Evolutionary conservation across 2,888 invertebrate species (phyloP).

Genomic region (Cremastobaeus sp.): DNA sequence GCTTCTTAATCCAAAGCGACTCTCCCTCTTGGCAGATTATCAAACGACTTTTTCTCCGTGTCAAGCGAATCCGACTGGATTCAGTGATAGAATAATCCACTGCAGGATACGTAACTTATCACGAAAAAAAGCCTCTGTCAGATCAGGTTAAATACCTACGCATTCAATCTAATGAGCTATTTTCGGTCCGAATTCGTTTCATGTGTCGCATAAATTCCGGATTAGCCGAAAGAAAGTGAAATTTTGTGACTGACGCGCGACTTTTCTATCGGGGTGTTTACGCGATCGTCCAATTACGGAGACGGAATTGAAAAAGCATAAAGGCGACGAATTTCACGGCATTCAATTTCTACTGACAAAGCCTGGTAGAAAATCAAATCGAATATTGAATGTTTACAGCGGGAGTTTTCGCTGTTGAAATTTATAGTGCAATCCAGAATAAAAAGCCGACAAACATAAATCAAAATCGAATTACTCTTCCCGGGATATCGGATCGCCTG

Average conservation of each 20-base stretch:
- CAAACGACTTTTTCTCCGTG: conserved; percentile 32
- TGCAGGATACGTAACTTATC: conserved; percentile 21
- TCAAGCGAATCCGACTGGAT: conserved; percentile 12
- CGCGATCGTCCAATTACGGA: conserved; percentile 10
- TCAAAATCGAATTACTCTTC: conserved; percentile 39
- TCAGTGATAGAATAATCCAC: conserved; percentile 33
- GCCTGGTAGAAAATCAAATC: conserved; percentile 17
- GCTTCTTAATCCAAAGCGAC: conserved; percentile 25
- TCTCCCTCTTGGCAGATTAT: conserved; percentile 42
- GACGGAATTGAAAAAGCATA: background rate
- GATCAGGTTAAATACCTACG: background rate
- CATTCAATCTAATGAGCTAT: no score
- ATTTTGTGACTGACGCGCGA: no score
- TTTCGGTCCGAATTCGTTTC: no score
- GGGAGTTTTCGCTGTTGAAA: conserved; percentile 15
- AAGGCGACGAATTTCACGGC: background rate
- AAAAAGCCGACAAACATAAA: conserved; percentile 5
- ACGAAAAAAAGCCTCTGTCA: background rate
- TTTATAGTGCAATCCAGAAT: conserved; percentile 26
- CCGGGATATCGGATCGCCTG: background rate
- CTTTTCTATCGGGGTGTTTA: no score
- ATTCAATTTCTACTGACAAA: conserved; percentile 15
- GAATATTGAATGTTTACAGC: conserved; percentile 4
- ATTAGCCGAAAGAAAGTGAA: no score
- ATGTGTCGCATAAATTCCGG: no score